Conservation (phyloP, 2,113 vertebrate species). For the Probosciger aterrimus region DNA sequence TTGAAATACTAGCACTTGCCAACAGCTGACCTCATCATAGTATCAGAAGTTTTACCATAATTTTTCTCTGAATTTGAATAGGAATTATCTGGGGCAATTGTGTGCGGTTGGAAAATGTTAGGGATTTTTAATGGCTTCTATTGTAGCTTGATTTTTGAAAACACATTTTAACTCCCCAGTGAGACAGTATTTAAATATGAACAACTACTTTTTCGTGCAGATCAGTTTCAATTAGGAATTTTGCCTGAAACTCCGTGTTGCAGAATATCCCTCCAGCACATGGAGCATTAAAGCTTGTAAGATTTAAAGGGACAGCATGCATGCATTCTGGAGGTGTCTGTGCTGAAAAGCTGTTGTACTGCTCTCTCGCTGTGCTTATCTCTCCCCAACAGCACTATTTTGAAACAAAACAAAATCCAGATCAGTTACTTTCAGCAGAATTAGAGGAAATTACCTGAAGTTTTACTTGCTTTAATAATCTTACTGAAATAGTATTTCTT, state of each 20-base stretch:
- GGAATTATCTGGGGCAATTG: constrained; percentile 24
- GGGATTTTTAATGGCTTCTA: background rate
- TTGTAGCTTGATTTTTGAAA: constrained; percentile 39
- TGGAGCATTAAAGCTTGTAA: background rate
- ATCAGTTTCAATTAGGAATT: constrained; percentile 37
- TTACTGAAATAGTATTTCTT: background rate
- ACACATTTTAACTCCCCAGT: background rate
- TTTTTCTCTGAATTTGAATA: constrained; percentile 39
- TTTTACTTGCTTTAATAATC: constrained; percentile 18
- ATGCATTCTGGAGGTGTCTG: background rate
- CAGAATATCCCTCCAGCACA: background rate
- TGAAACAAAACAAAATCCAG: constrained; percentile 48
- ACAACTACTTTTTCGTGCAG: constrained; percentile 27
- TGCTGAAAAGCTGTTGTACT: background rate
- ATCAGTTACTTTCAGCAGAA: constrained; percentile 22
- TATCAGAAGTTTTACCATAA: background rate
- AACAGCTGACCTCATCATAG: background rate
- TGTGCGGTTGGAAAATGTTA: constrained; percentile 24
- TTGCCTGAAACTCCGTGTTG: background rate
- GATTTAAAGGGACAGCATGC: background rate
- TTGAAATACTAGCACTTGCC: constrained; percentile 1
- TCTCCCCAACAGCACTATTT: background rate
- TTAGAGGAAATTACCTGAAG: constrained; percentile 56
- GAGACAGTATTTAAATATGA: constrained; percentile 6
- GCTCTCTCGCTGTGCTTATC: constrained; percentile 18